Evolutionary conservation across 2,888 invertebrate genomes (phyloP).

Genomic region (Lamproptera curius): DNA sequence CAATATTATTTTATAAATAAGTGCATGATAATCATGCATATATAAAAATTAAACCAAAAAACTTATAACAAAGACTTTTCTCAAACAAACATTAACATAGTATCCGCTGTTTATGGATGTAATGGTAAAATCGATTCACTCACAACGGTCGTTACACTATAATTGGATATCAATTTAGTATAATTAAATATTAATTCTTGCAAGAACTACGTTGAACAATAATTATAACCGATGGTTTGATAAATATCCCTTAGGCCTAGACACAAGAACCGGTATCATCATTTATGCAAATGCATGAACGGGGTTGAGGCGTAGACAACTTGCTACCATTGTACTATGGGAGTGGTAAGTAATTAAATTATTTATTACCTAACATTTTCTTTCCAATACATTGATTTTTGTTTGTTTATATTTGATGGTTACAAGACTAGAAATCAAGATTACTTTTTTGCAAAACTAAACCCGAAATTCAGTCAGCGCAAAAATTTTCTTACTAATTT

Average conservation of each 20-base stretch:
- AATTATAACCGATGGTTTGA: slow-evolving; percentile 49
- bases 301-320: slow-evolving; percentile 33
- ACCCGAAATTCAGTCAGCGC: neutral
- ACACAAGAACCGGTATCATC: slow-evolving; percentile 38
- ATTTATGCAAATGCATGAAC: slow-evolving; percentile 51
- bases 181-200: slow-evolving; percentile 19
- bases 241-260: slow-evolving; percentile 44
- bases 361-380: slow-evolving; percentile 4
- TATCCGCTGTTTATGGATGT: too few relatives aligned
- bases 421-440: neutral
- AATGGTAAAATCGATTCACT: too few relatives aligned
- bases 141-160: neutral
- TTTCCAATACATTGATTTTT: too few relatives aligned
- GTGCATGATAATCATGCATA: too few relatives aligned
- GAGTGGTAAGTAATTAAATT: slow-evolving; percentile 31
- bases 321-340: slow-evolving; percentile 23
- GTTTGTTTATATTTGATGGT: too few relatives aligned
- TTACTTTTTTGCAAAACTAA: neutral
- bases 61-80: too few relatives aligned
- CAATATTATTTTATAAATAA: too few relatives aligned
- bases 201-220: slow-evolving; percentile 27
- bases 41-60: too few relatives aligned
- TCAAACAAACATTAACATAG: too few relatives aligned
- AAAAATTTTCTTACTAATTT: too few relatives aligned
- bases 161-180: slow-evolving; percentile 7